Conservation (phyloP, 2,888 invertebrate genomes). For the Nowickia ferox region DNA sequence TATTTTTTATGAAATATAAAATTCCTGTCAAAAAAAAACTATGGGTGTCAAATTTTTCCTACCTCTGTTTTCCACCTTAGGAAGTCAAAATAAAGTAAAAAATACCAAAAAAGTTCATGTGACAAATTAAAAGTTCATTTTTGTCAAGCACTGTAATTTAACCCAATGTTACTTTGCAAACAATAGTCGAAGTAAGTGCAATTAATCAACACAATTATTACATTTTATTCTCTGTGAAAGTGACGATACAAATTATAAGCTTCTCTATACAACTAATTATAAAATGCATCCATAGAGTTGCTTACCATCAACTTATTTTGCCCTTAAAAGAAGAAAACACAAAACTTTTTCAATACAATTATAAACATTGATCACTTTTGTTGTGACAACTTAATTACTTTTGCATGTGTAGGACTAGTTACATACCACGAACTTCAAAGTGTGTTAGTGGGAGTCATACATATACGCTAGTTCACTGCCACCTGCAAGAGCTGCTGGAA, state of each 20-base stretch:
- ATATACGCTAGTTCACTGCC: neutral
- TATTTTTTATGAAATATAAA: too few relatives aligned
- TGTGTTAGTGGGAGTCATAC: neutral
- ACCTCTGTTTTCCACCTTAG: too few relatives aligned
- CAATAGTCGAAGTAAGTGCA: neutral
- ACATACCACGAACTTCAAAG: neutral
- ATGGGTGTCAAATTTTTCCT: too few relatives aligned
- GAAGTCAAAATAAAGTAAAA: too few relatives aligned
- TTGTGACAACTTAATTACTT: conserved; percentile 54
- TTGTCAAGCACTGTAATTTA: too few relatives aligned
- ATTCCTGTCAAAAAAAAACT: too few relatives aligned
- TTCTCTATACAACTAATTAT: neutral
- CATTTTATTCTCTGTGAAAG: neutral
- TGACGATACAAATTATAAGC: neutral
- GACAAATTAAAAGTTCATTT: too few relatives aligned
- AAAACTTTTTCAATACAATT: neutral
- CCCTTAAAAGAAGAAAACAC: neutral
- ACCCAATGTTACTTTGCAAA: neutral
- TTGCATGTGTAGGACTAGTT: neutral
- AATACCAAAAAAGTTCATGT: too few relatives aligned
- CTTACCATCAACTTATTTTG: neutral
- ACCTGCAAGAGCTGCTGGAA: neutral
- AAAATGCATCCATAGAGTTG: neutral
- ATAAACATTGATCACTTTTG: conserved; percentile 41
- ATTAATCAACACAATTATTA: conserved; percentile 1